Evolutionary conservation across 1,140 invertebrate species (phyloP).

Genomic region (Meloidogyne floridensis): DNA sequence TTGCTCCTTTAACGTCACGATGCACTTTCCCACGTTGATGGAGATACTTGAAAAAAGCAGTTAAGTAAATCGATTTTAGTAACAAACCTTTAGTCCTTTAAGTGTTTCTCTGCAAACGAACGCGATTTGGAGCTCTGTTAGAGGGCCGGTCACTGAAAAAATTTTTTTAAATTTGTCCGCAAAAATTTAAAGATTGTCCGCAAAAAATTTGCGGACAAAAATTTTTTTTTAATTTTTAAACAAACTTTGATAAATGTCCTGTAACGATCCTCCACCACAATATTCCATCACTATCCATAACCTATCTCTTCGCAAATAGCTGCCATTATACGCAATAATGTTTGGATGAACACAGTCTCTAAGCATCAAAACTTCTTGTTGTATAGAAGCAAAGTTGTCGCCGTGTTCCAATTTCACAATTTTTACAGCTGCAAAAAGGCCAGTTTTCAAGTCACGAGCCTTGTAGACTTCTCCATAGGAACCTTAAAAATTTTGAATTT

Average conservation of each 20-base stretch:
- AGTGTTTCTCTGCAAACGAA: slow-evolving; percentile 96
- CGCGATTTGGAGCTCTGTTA: slow-evolving; percentile 91
- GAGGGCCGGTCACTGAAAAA: slow-evolving; percentile 84
- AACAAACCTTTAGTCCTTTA: slow-evolving; percentile 75
- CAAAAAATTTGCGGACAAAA: background rate
- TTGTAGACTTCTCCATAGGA: slow-evolving; percentile 54
- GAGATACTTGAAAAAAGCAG: slow-evolving; percentile 74
- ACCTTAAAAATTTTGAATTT: slow-evolving; percentile 9
- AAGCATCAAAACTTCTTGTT: slow-evolving; percentile 99
- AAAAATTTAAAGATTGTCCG: background rate
- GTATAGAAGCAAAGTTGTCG: slow-evolving; percentile 96
- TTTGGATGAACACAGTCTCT: slow-evolving; percentile 82
- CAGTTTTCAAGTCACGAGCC: slow-evolving; percentile 44
- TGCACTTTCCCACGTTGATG: slow-evolving; percentile 96
- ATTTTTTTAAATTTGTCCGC: background rate
- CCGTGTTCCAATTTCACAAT: slow-evolving; percentile 68
- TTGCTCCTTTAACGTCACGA: slow-evolving; percentile 87
- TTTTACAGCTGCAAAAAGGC: slow-evolving; percentile 49
- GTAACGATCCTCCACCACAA: slow-evolving; percentile 48
- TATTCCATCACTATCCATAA: slow-evolving; percentile 60
- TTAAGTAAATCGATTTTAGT: background rate
- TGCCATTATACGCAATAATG: slow-evolving; percentile 97
- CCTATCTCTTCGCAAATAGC: slow-evolving; percentile 75
- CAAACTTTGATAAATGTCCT: slow-evolving; percentile 90
- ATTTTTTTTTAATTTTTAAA: background rate